Evolutionary conservation across 2,797 vertebrate species (phyloP).

Genomic region (Pseudocheirus occidentalis): DNA sequence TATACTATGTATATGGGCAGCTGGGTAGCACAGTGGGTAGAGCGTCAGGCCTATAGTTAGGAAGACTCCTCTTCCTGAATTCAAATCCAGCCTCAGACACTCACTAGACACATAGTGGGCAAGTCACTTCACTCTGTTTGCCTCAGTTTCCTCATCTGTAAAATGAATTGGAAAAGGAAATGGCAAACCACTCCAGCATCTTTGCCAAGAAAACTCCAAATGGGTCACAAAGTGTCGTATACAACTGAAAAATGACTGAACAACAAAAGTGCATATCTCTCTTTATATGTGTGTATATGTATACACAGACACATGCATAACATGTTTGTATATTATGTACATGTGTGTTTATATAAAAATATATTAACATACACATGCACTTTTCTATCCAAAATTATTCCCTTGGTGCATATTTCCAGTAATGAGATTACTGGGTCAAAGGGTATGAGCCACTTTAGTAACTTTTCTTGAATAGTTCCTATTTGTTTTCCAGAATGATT

Average conservation of each 20-base stretch:
- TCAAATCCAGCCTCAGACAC: not conserved
- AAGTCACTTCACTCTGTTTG: not conserved
- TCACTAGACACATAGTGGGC: not conserved
- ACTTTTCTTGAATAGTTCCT: not conserved
- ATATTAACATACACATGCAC: not conserved
- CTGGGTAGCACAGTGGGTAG: too few species aligned
- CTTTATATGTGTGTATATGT: too few species aligned
- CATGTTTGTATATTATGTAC: not conserved
- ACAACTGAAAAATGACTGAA: too few species aligned
- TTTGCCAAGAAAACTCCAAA: too few species aligned
- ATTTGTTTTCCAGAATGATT: not conserved
- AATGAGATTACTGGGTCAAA: not conserved
- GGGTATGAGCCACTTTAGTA: not conserved
- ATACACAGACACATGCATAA: not conserved
- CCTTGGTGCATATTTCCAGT: not conserved
- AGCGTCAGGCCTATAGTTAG: not conserved
- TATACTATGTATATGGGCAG: too few species aligned
- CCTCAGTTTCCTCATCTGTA: not conserved
- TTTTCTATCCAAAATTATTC: not conserved
- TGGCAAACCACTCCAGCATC: not conserved
- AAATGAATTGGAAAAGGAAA: not conserved
- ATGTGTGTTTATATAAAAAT: too few species aligned
- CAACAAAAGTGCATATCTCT: too few species aligned
- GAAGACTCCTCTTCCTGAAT: not conserved
- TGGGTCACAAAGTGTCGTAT: too few species aligned